Percentiles rank a stretch among this genome's conserved stretches.
Conservation (phyloP, 2,888 invertebrate genomes). For the Drosophila hawaiiensis region DNA sequence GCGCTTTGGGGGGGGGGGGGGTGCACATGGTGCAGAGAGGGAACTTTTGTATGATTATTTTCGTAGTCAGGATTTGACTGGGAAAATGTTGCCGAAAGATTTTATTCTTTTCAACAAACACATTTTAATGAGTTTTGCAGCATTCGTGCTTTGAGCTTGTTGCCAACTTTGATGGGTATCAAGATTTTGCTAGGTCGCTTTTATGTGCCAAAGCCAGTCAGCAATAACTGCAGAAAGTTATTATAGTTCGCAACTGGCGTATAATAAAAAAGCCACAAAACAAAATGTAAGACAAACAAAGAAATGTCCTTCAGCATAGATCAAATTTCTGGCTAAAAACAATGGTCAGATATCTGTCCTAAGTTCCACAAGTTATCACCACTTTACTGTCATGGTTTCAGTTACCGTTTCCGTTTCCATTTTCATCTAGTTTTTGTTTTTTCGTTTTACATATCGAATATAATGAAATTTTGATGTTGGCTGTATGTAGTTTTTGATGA, state of each 20-base stretch:
- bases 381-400: conserved; percentile 55
- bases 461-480: conserved; percentile 37
- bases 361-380: conserved; percentile 68
- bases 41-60: not conserved
- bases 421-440: conserved; percentile 1
- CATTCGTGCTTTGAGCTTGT: conserved; percentile 26
- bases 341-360: conserved; percentile 22
- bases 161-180: conserved; percentile 23
- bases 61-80: not conserved
- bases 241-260: conserved; percentile 53
- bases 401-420: conserved; percentile 14
- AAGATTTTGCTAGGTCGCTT: conserved; percentile 24
- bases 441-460: not conserved
- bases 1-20: not conserved
- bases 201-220: conserved; percentile 17
- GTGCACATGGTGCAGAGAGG: not conserved
- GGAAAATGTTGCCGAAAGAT: conserved; percentile 8
- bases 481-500: conserved; percentile 29
- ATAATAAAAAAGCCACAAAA: conserved; percentile 56
- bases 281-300: conserved; percentile 38
- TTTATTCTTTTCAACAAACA: conserved; percentile 22
- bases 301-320: conserved; percentile 50
- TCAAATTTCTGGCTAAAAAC: conserved; percentile 47
- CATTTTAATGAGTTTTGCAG: conserved; percentile 49
- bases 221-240: conserved; percentile 35